Percentiles rank a stretch among this genome's conserved stretches.
These are phyloP conservation scores for Melitaea cinxia DNA, from an alignment of 1,140 invertebrate species.

Conservation along the genomic window DNA sequence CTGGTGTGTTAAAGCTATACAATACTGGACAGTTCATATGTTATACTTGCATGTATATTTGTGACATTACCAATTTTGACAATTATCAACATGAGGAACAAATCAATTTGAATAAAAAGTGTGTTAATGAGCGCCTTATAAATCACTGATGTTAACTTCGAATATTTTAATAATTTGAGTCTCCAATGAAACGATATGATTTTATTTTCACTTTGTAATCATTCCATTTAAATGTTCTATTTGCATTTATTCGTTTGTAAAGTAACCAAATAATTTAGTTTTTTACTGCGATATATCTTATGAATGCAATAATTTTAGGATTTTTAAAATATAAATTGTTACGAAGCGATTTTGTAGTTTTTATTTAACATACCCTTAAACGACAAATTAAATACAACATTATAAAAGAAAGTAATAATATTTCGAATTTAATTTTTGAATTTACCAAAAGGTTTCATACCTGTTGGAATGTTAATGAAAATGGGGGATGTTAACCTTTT, in stretches of 20 bases:
- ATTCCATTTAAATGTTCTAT: not conserved
- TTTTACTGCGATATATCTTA: not conserved
- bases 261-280: not conserved
- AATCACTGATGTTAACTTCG: not conserved
- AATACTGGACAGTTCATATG: too few species aligned
- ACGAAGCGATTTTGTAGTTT: not conserved
- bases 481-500: too few species aligned
- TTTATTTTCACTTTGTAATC: not conserved
- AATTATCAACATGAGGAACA: too few species aligned
- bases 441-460: too few species aligned
- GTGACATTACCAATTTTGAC: too few species aligned
- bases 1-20: too few species aligned
- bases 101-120: too few species aligned
- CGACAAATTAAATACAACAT: too few species aligned
- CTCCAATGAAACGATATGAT: not conserved
- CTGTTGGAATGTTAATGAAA: too few species aligned
- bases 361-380: not conserved
- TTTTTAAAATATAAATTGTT: constrained; percentile 18
- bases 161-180: not conserved
- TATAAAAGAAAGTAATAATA: too few species aligned
- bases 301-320: constrained; percentile 2
- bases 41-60: too few species aligned
- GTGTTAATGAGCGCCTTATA: not conserved
- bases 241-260: not conserved
- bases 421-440: too few species aligned